phyloP scores from a whole-genome alignment of 2,113 vertebrate genomes.

The Coreoperca whiteheadi region DNA sequence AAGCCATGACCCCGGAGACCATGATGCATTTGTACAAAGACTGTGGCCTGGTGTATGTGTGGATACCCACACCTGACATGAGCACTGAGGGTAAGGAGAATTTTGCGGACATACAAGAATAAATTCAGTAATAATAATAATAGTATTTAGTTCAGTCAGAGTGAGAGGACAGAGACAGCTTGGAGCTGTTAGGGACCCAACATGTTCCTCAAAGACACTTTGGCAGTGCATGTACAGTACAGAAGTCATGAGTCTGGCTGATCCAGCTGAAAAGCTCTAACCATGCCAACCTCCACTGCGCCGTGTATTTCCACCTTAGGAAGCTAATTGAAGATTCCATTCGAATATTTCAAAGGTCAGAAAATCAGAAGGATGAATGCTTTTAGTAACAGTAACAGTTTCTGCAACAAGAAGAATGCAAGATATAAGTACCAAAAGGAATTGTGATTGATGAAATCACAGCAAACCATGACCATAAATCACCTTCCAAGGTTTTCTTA shows the following conservation, averaged over 20 bases:
- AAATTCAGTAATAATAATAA: neutral
- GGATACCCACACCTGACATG: constrained; percentile 98
- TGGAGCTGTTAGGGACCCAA: neutral
- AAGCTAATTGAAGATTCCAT: neutral
- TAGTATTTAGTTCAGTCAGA: neutral
- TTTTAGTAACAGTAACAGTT: neutral
- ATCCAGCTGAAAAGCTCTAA: neutral
- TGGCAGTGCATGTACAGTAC: neutral
- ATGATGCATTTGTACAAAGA: constrained; percentile 93
- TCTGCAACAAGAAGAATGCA: neutral
- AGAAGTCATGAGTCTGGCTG: neutral
- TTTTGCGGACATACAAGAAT: neutral
- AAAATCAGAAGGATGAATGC: neutral
- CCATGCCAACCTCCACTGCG: neutral
- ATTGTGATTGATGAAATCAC: neutral
- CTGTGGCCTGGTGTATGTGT: constrained; percentile 91
- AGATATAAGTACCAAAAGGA: neutral
- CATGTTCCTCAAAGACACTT: neutral
- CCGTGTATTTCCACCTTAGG: neutral
- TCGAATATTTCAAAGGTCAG: constrained; percentile 2
- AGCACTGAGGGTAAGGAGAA: constrained; percentile 92
- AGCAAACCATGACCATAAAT: neutral
- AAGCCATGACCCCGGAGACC: constrained; percentile 89
- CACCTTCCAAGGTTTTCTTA: neutral
- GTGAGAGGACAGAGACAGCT: neutral